Conservation (phyloP, 2,113 vertebrate species). For the Psammodynastes pulverulentus region DNA sequence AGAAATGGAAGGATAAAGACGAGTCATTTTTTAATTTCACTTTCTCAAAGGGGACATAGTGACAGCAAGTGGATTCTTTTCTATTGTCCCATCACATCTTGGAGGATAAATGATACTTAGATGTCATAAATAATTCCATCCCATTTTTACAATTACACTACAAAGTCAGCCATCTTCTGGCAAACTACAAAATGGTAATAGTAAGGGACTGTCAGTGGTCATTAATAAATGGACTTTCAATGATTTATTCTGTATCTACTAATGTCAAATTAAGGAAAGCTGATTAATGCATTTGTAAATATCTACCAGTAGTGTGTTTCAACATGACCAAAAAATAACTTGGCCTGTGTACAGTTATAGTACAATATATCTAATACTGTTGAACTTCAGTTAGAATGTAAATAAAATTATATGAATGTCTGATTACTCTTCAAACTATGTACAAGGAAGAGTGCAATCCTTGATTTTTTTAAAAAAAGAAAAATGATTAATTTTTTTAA, state of each 20-base stretch:
- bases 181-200: slow-evolving; percentile 24
- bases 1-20: background rate
- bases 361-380: slow-evolving; percentile 36
- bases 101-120: background rate
- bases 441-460: slow-evolving; percentile 19
- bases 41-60: background rate
- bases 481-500: slow-evolving; percentile 6
- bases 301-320: slow-evolving; percentile 43
- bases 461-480: slow-evolving; percentile 25
- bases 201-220: background rate
- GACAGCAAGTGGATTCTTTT: background rate
- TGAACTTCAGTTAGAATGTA: slow-evolving; percentile 56
- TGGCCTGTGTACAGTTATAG: slow-evolving; percentile 40
- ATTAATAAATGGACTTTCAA: slow-evolving; percentile 6
- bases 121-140: background rate
- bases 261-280: slow-evolving; percentile 40
- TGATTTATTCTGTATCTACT: slow-evolving; percentile 25
- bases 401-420: slow-evolving; percentile 64
- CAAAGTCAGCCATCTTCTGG: slow-evolving; percentile 31
- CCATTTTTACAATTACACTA: slow-evolving; percentile 5
- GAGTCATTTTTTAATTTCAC: background rate
- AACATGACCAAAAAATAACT: slow-evolving; percentile 48
- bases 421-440: slow-evolving; percentile 49
- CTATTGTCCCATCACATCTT: background rate
- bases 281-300: slow-evolving; percentile 41